phyloP scores from a whole-genome alignment of 2,113 vertebrate species.

The Euleptes europaea region DNA sequence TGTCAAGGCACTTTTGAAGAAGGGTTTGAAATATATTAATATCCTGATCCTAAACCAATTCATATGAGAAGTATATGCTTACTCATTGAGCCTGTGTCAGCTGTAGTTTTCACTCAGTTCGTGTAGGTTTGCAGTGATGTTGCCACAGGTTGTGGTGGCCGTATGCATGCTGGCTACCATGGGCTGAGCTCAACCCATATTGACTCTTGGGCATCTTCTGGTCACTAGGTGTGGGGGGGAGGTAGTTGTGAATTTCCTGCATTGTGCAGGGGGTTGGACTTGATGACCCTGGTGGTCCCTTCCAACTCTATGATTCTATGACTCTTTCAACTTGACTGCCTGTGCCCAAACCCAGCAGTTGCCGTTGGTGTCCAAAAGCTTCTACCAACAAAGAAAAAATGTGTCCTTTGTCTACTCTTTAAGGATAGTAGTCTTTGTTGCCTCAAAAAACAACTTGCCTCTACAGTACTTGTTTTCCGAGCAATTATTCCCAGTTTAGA shows the following conservation, averaged over 20 bases:
- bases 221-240: too few relatives aligned
- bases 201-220: too few relatives aligned
- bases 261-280: too few relatives aligned
- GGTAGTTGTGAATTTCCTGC: too few relatives aligned
- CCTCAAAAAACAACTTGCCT: neutral
- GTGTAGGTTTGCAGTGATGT: neutral
- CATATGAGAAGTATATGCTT: neutral
- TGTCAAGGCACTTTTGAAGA: neutral
- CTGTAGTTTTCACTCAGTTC: neutral
- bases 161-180: neutral
- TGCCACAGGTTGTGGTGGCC: neutral
- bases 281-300: too few relatives aligned
- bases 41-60: slow-evolving; percentile 3
- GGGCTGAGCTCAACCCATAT: too few relatives aligned
- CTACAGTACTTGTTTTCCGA: neutral
- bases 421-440: neutral
- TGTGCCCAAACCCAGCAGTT: neutral
- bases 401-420: too few relatives aligned
- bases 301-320: too few relatives aligned
- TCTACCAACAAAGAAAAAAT: neutral
- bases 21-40: slow-evolving; percentile 1
- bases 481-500: neutral
- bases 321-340: too few relatives aligned
- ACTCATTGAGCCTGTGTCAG: neutral
- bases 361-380: neutral